phyloP scores from a whole-genome alignment of 2,113 vertebrate species.

The Crotalus helleri region DNA sequence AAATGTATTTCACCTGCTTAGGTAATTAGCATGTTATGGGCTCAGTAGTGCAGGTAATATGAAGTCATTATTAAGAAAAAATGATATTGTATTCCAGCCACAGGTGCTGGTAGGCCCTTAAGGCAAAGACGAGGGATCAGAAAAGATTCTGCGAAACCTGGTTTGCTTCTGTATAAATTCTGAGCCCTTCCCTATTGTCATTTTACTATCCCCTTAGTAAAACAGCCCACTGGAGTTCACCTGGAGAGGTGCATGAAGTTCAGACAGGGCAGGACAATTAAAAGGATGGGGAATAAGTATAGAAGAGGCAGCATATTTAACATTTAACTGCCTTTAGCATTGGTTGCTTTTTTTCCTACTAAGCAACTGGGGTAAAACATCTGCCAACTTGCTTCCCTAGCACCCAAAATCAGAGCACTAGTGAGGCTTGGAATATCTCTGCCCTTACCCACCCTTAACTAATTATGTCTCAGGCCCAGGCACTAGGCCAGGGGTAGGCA shows the following conservation, averaged over 20 bases:
- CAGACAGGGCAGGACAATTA: neutral
- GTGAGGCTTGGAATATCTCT: neutral
- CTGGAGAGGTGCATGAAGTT: neutral
- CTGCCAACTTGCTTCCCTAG: no score
- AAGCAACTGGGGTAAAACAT: neutral
- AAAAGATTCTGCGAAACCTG: neutral
- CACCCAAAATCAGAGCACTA: neutral
- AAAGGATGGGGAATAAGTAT: neutral
- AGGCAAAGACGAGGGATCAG: neutral
- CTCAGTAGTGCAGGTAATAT: neutral
- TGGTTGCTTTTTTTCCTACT: neutral
- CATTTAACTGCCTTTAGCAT: neutral
- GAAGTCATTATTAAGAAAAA: constrained; percentile 19
- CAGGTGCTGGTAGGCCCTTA: constrained; percentile 1
- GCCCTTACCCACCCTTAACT: neutral
- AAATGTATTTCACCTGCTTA: constrained; percentile 54
- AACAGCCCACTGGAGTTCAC: neutral
- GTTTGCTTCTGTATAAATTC: no score
- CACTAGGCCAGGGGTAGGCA: neutral
- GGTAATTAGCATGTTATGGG: constrained; percentile 43
- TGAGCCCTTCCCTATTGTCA: neutral
- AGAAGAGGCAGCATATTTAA: neutral
- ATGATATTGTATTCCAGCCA: constrained; percentile 5
- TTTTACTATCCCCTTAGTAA: neutral
- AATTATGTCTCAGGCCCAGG: neutral